Evolutionary conservation across 2,888 invertebrate species (phyloP).

Genomic region (Drosophila mayaguana): DNA sequence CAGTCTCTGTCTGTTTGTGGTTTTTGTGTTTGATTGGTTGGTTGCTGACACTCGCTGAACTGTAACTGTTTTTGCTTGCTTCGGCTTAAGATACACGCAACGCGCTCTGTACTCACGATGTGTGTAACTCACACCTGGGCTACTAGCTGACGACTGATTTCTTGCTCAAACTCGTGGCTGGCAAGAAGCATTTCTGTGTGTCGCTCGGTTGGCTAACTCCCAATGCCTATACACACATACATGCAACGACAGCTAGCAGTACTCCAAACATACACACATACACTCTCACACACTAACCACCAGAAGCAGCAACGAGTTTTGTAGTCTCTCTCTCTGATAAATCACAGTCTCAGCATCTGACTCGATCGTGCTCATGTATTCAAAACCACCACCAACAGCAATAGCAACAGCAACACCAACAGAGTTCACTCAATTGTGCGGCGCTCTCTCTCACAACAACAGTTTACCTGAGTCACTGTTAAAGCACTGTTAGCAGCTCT

Average conservation of each 20-base stretch:
- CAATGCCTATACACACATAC: conserved; percentile 52
- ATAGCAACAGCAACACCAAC: not conserved
- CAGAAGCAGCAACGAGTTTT: conserved; percentile 49
- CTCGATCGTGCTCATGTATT: conserved; percentile 42
- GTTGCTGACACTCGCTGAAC: conserved; percentile 1
- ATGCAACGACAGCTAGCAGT: conserved; percentile 24
- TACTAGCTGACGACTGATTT: conserved; percentile 84
- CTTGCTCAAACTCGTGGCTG: conserved; percentile 77
- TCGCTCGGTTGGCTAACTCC: conserved; percentile 63
- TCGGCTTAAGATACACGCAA: conserved; percentile 41
- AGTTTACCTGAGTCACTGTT: conserved; percentile 59
- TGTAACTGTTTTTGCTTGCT: conserved; percentile 6
- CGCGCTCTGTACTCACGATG: conserved; percentile 69
- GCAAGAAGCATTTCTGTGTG: conserved; percentile 82
- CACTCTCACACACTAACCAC: conserved; percentile 29
- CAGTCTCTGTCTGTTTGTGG: conserved; percentile 40
- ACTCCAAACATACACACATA: conserved; percentile 40
- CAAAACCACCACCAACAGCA: conserved; percentile 22
- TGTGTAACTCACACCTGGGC: conserved; percentile 83
- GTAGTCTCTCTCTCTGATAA: conserved; percentile 62
- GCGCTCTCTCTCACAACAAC: conserved; percentile 44
- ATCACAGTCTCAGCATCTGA: conserved; percentile 52
- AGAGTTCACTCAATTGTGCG: conserved; percentile 43
- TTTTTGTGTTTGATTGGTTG: conserved; percentile 1
- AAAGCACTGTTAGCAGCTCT: conserved; percentile 53